phyloP scores from a whole-genome alignment of 1,140 invertebrate genomes.

The Nebria ingens region DNA sequence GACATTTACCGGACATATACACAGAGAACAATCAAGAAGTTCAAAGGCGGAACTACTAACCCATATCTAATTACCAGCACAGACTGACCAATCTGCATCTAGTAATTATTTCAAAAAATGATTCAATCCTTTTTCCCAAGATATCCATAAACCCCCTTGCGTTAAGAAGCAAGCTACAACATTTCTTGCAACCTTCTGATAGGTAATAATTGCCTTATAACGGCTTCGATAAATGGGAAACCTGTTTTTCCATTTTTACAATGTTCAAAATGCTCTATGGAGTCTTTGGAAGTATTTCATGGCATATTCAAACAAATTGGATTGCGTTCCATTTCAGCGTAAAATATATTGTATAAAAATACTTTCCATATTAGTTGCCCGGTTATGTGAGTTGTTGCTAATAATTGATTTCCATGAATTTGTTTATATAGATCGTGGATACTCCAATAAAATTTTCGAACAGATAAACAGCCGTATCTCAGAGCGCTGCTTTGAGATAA shows the following conservation, averaged over 20 bases:
- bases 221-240: slow-evolving; percentile 88
- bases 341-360: slow-evolving; percentile 84
- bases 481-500: slow-evolving; percentile 70
- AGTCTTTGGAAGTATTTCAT: slow-evolving; percentile 78
- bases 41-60: slow-evolving; percentile 85
- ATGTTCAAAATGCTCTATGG: slow-evolving; percentile 51
- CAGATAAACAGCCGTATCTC: slow-evolving; percentile 78
- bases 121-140: slow-evolving; percentile 92
- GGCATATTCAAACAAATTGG: slow-evolving; percentile 87
- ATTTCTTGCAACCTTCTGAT: slow-evolving; percentile 73
- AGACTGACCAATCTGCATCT: slow-evolving; percentile 89
- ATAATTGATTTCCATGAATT: slow-evolving; percentile 70
- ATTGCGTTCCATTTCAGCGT: slow-evolving; percentile 81
- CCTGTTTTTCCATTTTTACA: slow-evolving; percentile 86
- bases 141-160: slow-evolving; percentile 79
- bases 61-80: slow-evolving; percentile 92
- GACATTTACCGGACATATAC: slow-evolving; percentile 70
- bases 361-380: slow-evolving; percentile 85
- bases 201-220: slow-evolving; percentile 82
- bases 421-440: slow-evolving; percentile 74
- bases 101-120: slow-evolving; percentile 82
- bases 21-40: slow-evolving; percentile 73
- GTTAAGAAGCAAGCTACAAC: slow-evolving; percentile 85
- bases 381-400: slow-evolving; percentile 58
- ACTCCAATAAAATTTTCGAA: slow-evolving; percentile 74